Evolutionary conservation across 2,888 invertebrate species (phyloP).

Genomic region (Lepidochrysops patricia): DNA sequence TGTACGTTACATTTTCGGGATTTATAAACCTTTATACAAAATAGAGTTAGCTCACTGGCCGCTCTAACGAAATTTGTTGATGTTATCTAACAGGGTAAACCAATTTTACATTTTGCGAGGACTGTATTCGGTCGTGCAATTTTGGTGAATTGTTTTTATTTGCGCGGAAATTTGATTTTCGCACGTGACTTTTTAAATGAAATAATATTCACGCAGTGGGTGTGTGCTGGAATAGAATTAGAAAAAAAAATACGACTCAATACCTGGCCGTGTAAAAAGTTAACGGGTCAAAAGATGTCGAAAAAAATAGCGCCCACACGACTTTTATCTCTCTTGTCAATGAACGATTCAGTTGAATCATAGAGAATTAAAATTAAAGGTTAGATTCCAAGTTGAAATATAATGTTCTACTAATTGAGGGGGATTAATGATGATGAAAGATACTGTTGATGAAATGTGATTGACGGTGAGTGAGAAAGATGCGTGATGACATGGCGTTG

Average conservation of each 20-base stretch:
- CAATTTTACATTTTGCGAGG: conserved; percentile 11
- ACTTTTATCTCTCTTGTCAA: not conserved
- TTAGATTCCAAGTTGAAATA: too few relatives aligned
- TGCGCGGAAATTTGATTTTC: not conserved
- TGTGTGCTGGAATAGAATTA: not conserved
- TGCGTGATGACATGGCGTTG: not conserved
- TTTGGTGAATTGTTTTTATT: not conserved
- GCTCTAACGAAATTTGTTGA: conserved; percentile 13
- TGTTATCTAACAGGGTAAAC: conserved; percentile 12
- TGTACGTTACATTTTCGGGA: not conserved
- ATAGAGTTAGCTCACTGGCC: conserved; percentile 3
- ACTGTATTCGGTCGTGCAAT: not conserved
- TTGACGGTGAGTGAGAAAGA: not conserved
- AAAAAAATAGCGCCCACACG: not conserved
- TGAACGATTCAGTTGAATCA: not conserved
- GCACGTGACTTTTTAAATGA: not conserved
- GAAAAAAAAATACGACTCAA: not conserved
- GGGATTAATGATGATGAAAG: not conserved
- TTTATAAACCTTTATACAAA: conserved; percentile 3
- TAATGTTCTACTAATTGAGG: not conserved
- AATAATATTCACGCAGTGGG: not conserved
- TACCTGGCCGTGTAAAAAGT: not conserved
- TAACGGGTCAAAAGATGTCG: not conserved
- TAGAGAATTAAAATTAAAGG: not conserved
- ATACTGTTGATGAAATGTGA: not conserved